Evolutionary conservation across 2,888 invertebrate species (phyloP).

Genomic region (Sphaerophoria taeniata): DNA sequence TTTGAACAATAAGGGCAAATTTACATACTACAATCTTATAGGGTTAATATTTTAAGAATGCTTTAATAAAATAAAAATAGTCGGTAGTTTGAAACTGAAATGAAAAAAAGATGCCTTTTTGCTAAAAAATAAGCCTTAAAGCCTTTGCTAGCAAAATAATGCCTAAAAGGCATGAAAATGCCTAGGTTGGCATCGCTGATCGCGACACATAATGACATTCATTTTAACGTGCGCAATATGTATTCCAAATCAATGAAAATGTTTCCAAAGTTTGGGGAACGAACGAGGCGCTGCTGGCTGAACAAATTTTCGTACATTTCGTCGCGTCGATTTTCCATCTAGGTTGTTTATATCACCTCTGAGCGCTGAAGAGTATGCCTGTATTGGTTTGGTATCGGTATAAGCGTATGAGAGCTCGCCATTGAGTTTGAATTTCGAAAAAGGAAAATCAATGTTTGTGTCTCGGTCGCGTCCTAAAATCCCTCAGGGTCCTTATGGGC

Average conservation of each 20-base stretch:
- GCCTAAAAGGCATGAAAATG: too few species aligned
- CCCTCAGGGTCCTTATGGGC: constrained; percentile 52
- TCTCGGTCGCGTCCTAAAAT: constrained; percentile 29
- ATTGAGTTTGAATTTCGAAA: neutral
- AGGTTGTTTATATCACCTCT: neutral
- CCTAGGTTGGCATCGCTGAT: too few species aligned
- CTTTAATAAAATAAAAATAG: too few species aligned
- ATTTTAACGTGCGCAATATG: constrained; percentile 56
- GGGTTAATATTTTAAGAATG: too few species aligned
- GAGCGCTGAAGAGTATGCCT: neutral
- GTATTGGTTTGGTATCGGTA: neutral
- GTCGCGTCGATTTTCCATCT: neutral
- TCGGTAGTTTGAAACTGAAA: too few species aligned
- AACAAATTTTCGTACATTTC: neutral
- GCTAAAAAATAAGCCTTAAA: too few species aligned
- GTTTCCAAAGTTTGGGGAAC: constrained; percentile 11
- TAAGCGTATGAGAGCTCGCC: neutral
- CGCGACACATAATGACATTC: constrained; percentile 62
- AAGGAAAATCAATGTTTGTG: constrained; percentile 31
- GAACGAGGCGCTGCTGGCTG: neutral
- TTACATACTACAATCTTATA: too few species aligned
- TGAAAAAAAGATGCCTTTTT: too few species aligned
- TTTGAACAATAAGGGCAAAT: too few species aligned
- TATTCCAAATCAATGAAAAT: constrained; percentile 66
- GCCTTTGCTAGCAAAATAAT: too few species aligned